Evolutionary conservation across 2,113 vertebrate species (phyloP).

Genomic region (Proterorhinus semilunaris): DNA sequence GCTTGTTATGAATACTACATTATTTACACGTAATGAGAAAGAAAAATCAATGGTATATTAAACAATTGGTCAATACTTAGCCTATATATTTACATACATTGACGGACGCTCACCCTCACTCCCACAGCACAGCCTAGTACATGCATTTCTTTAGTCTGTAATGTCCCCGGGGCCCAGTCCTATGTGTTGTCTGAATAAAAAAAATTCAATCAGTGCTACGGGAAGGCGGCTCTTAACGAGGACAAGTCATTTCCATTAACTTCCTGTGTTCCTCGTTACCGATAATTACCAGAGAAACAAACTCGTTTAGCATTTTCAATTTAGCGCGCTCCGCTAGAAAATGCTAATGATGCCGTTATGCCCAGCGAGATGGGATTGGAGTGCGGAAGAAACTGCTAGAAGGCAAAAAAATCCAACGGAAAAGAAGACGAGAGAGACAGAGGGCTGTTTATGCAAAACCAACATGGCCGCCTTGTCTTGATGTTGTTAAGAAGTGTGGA

Average conservation of each 20-base stretch:
- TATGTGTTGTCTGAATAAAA: conserved; percentile 50
- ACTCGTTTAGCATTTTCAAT: conserved; percentile 81
- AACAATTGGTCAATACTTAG: neutral
- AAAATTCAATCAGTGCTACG: conserved; percentile 67
- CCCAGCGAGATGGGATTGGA: conserved; percentile 53
- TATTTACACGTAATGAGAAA: neutral
- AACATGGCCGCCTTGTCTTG: conserved; percentile 9
- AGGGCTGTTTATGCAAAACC: conserved; percentile 7
- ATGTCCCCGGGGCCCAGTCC: conserved; percentile 40
- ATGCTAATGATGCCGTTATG: conserved; percentile 78
- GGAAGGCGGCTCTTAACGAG: conserved; percentile 65
- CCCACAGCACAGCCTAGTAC: conserved; percentile 12
- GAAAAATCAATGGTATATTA: neutral
- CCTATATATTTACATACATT: conserved; percentile 1
- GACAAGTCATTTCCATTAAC: conserved; percentile 76
- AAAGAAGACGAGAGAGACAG: neutral
- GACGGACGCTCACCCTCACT: neutral
- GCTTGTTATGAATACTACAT: neutral
- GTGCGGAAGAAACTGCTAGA: conserved; percentile 37
- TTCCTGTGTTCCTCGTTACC: conserved; percentile 78
- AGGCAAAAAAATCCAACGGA: conserved; percentile 49
- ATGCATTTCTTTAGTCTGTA: conserved; percentile 6
- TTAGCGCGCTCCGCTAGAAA: conserved; percentile 71
- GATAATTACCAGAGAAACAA: conserved; percentile 73
- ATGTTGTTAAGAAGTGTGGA: neutral